phyloP scores from a whole-genome alignment of 2,113 vertebrate species.

The Trichomycterus rosablanca region DNA sequence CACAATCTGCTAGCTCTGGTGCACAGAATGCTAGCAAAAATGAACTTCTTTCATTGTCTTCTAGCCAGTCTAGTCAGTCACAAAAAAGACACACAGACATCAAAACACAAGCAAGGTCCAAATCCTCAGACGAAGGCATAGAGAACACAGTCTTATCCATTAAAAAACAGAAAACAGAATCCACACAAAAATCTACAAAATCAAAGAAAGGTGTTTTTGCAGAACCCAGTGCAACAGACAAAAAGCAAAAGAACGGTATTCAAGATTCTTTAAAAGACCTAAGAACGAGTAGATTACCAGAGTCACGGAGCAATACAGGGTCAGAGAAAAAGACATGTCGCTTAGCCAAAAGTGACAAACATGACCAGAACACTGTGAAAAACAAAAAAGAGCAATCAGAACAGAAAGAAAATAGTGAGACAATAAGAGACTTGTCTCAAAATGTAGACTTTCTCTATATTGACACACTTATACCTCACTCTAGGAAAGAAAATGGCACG shows the following conservation, averaged over 20 bases:
- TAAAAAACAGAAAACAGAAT: too few species aligned
- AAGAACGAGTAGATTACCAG: constrained; percentile 39
- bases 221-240: constrained; percentile 40
- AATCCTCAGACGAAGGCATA: too few species aligned
- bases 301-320: constrained; percentile 43
- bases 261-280: constrained; percentile 34
- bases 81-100: constrained; percentile 39
- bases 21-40: constrained; percentile 53
- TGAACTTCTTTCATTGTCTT: constrained; percentile 62
- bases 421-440: constrained; percentile 43
- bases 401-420: constrained; percentile 51
- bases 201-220: constrained; percentile 42
- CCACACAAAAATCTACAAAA: constrained; percentile 13
- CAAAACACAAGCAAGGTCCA: too few species aligned
- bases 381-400: constrained; percentile 48
- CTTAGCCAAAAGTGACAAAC: constrained; percentile 52
- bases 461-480: constrained; percentile 38
- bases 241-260: constrained; percentile 40
- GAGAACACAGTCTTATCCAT: too few species aligned
- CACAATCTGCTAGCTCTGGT: constrained; percentile 47
- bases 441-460: constrained; percentile 49
- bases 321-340: constrained; percentile 44
- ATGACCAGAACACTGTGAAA: constrained; percentile 39
- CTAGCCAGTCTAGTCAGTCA: constrained; percentile 43
- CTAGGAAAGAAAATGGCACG: constrained; percentile 59